phyloP scores from a whole-genome alignment of 2,888 invertebrate species.

The Temnothorax rugatulus region DNA sequence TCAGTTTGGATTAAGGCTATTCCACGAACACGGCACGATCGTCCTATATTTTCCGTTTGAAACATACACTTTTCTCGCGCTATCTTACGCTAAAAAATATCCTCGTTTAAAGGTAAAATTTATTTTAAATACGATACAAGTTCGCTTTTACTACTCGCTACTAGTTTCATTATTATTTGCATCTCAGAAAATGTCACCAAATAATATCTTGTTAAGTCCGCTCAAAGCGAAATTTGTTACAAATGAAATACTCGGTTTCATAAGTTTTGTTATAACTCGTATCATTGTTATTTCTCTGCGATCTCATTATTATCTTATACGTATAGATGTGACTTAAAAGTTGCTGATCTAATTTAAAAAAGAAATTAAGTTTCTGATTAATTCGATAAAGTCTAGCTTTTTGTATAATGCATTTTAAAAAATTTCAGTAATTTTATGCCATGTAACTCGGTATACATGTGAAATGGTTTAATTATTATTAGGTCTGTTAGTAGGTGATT shows the following conservation, averaged over 20 bases:
- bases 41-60: background rate
- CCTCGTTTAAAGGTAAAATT: background rate
- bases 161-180: background rate
- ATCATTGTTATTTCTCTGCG: background rate
- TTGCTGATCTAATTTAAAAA: background rate
- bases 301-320: background rate
- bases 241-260: background rate
- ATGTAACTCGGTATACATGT: too few species aligned
- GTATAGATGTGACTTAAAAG: background rate
- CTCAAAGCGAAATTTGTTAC: conserved; percentile 7
- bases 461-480: too few species aligned
- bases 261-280: background rate
- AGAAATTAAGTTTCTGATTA: background rate
- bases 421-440: background rate
- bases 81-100: conserved; percentile 4
- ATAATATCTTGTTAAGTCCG: conserved; percentile 3
- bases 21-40: background rate
- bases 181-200: background rate
- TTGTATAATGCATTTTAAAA: background rate
- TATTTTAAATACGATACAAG: background rate
- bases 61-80: background rate
- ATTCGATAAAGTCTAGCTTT: background rate
- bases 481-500: too few species aligned
- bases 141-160: too few species aligned
- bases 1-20: conserved; percentile 10